These are phyloP conservation scores for Corythornis cristatus DNA, from an alignment of 2,113 vertebrate genomes.

Conservation along the genomic window DNA sequence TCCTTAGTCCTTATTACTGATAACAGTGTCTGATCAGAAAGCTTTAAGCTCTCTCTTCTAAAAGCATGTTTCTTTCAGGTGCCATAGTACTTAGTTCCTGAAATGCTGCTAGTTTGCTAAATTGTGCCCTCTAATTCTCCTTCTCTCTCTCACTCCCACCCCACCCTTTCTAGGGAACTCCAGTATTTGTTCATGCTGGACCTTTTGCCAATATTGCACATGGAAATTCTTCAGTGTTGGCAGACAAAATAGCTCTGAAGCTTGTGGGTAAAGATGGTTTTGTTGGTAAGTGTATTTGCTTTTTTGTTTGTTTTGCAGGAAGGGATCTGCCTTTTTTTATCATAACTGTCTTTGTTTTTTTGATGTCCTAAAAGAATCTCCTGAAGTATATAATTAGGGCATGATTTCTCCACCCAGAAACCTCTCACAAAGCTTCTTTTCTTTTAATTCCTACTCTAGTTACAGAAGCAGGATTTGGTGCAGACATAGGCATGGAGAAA, in stretches of 20 bases:
- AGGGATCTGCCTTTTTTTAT: background rate
- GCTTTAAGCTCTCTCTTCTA: background rate
- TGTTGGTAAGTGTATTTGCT: conserved; percentile 82
- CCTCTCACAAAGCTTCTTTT: background rate
- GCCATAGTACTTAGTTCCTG: background rate
- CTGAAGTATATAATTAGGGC: background rate
- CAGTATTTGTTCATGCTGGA: conserved; percentile 96
- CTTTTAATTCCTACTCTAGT: conserved; percentile 75
- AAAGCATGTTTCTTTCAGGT: background rate
- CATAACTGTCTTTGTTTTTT: rapidly evolving
- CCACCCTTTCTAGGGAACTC: conserved; percentile 83
- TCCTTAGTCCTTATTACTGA: background rate
- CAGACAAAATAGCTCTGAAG: conserved; percentile 96
- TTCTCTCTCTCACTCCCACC: background rate
- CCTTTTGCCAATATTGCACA: conserved; percentile 99
- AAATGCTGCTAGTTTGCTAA: background rate
- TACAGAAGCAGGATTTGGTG: conserved; percentile 97
- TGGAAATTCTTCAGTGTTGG: conserved; percentile 97
- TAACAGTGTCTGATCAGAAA: background rate
- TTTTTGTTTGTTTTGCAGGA: background rate
- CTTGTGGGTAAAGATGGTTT: conserved; percentile 93
- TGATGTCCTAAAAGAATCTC: background rate
- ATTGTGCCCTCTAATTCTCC: background rate
- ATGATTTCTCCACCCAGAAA: background rate
- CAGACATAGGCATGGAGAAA: conserved; percentile 99